These are phyloP conservation scores for Hippocampus comes DNA, from an alignment of 2,113 vertebrate genomes.

Conservation along the genomic window DNA sequence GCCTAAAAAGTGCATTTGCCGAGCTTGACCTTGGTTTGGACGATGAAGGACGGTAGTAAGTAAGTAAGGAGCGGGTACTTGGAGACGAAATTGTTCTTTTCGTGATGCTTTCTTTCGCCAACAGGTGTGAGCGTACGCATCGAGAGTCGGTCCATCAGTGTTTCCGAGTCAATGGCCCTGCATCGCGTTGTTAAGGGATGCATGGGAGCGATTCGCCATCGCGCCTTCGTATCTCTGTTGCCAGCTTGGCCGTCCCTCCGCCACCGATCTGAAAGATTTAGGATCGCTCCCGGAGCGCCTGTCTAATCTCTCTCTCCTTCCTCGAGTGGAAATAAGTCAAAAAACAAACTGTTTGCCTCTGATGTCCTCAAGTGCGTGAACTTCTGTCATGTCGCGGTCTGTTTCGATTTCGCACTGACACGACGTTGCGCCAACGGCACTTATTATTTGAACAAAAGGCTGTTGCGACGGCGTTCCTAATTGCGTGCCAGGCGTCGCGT, in stretches of 20 bases:
- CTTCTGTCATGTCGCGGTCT: slow-evolving; percentile 17
- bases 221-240: slow-evolving; percentile 59
- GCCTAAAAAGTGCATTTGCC: slow-evolving; percentile 24
- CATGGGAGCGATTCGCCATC: slow-evolving; percentile 61
- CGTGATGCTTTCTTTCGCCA: neutral
- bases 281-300: slow-evolving; percentile 62
- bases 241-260: slow-evolving; percentile 62
- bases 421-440: neutral
- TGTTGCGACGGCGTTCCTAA: neutral
- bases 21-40: slow-evolving; percentile 20
- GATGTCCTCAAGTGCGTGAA: slow-evolving; percentile 37
- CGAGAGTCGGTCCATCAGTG: slow-evolving; percentile 39
- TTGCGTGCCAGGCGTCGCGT: slow-evolving; percentile 45
- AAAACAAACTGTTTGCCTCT: slow-evolving; percentile 44
- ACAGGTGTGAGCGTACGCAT: slow-evolving; percentile 2
- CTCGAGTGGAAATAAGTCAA: slow-evolving; percentile 43
- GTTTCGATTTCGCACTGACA: neutral
- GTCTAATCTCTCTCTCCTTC: slow-evolving; percentile 51
- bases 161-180: slow-evolving; percentile 47
- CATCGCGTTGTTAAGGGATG: slow-evolving; percentile 43
- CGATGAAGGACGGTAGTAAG: neutral
- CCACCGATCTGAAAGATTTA: slow-evolving; percentile 65
- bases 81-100: slow-evolving; percentile 9
- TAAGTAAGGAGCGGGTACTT: neutral
- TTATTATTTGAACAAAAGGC: slow-evolving; percentile 34